Conservation (phyloP, 2,113 vertebrate species). For the Rissa tridactyla region DNA sequence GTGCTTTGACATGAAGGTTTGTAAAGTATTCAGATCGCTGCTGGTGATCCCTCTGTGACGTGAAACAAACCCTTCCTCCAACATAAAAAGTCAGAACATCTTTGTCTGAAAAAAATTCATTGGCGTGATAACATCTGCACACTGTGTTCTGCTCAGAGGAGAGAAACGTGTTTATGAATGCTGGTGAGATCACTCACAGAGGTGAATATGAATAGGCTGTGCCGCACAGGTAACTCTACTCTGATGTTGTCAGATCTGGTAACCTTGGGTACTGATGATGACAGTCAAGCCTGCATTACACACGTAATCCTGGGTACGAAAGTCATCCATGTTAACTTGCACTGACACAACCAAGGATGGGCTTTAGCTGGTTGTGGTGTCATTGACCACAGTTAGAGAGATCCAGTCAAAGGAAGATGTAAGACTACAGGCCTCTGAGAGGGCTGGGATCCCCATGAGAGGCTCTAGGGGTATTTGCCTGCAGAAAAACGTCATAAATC, state of each 20-base stretch:
- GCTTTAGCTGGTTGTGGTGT: not conserved
- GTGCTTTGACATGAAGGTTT: not conserved
- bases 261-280: conserved; percentile 25
- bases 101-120: not conserved
- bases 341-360: not conserved
- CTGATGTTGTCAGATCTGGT: conserved; percentile 14
- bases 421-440: not conserved
- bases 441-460: not conserved
- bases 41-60: not conserved
- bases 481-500: not conserved
- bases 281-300: not conserved
- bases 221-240: not conserved
- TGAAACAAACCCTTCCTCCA: not conserved
- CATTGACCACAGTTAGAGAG: not conserved
- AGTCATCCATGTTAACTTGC: not conserved
- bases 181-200: not conserved
- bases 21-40: not conserved
- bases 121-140: not conserved
- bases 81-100: not conserved
- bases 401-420: not conserved
- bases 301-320: not conserved
- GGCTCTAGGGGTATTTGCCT: not conserved
- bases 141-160: conserved; percentile 16
- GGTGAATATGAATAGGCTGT: conserved; percentile 34
- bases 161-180: conserved; percentile 1